These are phyloP conservation scores for Urosaurus nigricauda DNA, from an alignment of 2,797 vertebrate genomes.

Conservation along the genomic window DNA sequence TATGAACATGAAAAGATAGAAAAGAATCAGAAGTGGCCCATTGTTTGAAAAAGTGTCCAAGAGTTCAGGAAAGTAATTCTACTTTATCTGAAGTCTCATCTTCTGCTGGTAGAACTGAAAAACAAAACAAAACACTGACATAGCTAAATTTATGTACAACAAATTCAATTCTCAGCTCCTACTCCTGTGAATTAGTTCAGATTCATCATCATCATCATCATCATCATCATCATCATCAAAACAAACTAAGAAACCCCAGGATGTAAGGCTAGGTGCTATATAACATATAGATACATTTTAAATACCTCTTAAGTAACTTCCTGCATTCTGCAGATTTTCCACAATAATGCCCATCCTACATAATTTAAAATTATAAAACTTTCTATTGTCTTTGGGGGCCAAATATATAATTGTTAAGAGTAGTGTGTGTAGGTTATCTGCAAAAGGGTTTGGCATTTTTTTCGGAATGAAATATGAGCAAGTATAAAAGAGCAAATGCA, in stretches of 20 bases:
- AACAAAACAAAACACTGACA: too few relatives aligned
- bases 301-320: background rate
- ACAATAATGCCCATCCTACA: background rate
- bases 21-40: background rate
- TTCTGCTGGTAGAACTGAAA: background rate
- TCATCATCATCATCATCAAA: too few relatives aligned
- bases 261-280: background rate
- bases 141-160: background rate
- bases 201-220: too few relatives aligned
- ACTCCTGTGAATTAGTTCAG: background rate
- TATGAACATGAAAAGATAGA: background rate
- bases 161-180: background rate
- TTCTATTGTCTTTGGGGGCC: background rate
- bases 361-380: background rate
- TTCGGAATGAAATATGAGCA: background rate
- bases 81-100: background rate
- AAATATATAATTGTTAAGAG: background rate
- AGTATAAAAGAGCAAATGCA: background rate
- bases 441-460: background rate
- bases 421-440: background rate
- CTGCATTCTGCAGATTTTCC: background rate
- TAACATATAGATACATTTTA: background rate
- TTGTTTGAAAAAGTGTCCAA: background rate
- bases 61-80: background rate
- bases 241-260: background rate